Conservation (phyloP, 2,888 invertebrate species). For the Invenusta paracnida region DNA sequence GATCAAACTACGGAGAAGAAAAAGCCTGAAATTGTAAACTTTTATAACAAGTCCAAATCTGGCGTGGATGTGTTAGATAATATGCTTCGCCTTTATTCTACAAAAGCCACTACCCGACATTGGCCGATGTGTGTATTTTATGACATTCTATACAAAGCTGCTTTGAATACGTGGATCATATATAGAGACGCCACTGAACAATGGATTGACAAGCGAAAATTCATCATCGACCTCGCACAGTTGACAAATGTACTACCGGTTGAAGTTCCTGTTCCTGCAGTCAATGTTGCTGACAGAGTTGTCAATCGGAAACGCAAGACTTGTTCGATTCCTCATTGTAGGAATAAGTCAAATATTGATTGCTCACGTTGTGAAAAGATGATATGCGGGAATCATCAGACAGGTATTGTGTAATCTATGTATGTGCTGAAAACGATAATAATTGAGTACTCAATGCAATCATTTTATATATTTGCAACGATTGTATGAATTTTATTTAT, state of each 20-base stretch:
- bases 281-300: neutral
- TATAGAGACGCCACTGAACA: neutral
- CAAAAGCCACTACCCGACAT: conserved; percentile 1
- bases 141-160: conserved; percentile 15
- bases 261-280: neutral
- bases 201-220: neutral
- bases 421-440: too few relatives aligned
- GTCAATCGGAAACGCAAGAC: neutral
- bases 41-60: conserved; percentile 31
- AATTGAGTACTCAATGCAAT: too few relatives aligned
- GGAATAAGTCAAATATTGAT: too few relatives aligned
- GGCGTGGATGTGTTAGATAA: conserved; percentile 8
- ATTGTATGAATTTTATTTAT: too few relatives aligned
- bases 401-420: too few relatives aligned
- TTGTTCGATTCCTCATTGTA: too few relatives aligned
- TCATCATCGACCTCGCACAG: neutral
- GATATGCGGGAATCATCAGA: too few relatives aligned
- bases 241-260: neutral
- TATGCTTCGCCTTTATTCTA: conserved; percentile 24
- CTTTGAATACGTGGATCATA: neutral
- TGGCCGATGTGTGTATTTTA: conserved; percentile 32
- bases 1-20: conserved; percentile 8
- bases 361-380: too few relatives aligned
- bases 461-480: too few relatives aligned
- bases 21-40: conserved; percentile 27